Conservation (phyloP, 2,888 invertebrate genomes). For the Hirudinaria manillensis region DNA sequence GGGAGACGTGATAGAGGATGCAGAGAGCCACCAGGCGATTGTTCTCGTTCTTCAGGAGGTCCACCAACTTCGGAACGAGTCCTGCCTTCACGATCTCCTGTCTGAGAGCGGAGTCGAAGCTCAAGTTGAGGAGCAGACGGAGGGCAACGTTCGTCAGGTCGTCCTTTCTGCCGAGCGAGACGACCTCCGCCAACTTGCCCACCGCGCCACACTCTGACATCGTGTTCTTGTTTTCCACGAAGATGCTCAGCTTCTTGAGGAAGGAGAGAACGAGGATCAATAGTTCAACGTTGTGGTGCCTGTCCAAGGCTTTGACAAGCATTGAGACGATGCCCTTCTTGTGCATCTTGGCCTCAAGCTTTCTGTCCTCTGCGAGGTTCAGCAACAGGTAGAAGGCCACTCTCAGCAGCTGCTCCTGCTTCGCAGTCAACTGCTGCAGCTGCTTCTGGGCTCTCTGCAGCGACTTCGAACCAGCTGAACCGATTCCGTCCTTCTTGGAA, state of each 20-base stretch:
- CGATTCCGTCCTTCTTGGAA: background rate
- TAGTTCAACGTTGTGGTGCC: slow-evolving; percentile 76
- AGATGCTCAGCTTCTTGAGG: slow-evolving; percentile 86
- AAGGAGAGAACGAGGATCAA: slow-evolving; percentile 84
- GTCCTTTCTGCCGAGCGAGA: slow-evolving; percentile 62
- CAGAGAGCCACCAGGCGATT: slow-evolving; percentile 53
- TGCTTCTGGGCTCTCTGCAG: slow-evolving; percentile 69
- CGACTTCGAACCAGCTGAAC: background rate
- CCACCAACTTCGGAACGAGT: slow-evolving; percentile 79
- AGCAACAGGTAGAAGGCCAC: slow-evolving; percentile 85
- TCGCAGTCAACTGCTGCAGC: slow-evolving; percentile 73
- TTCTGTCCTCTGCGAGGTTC: slow-evolving; percentile 89
- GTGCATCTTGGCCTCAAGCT: slow-evolving; percentile 93
- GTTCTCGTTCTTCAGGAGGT: slow-evolving; percentile 62
- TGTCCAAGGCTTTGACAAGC: slow-evolving; percentile 78
- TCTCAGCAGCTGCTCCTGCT: slow-evolving; percentile 85
- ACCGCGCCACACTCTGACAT: slow-evolving; percentile 62
- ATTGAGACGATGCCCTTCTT: slow-evolving; percentile 83
- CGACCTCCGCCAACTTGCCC: slow-evolving; percentile 69
- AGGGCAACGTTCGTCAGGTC: slow-evolving; percentile 76
- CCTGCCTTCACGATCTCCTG: slow-evolving; percentile 83
- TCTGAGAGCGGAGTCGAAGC: slow-evolving; percentile 81
- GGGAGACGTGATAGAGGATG: slow-evolving; percentile 80
- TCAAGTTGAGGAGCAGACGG: slow-evolving; percentile 84
- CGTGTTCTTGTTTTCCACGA: slow-evolving; percentile 84